Conservation (phyloP, 2,888 invertebrate species). For the Pharmacophagus antenor region DNA sequence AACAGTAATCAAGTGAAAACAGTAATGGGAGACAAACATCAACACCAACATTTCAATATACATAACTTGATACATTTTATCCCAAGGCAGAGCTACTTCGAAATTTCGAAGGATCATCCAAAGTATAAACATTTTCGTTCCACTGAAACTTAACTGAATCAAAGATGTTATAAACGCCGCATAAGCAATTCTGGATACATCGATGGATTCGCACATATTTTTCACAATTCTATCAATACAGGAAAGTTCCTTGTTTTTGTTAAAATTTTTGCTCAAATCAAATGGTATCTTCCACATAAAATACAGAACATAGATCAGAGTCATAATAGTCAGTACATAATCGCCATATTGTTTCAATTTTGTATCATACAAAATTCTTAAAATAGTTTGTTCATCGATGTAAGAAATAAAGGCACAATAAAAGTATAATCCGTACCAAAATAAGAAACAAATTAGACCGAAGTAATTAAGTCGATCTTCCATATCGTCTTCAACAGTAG, state of each 20-base stretch:
- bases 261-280: slow-evolving; percentile 40
- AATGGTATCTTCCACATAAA: slow-evolving; percentile 54
- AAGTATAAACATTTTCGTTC: slow-evolving; percentile 45
- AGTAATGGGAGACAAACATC: slow-evolving; percentile 47
- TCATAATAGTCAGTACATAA: slow-evolving; percentile 48
- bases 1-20: slow-evolving; percentile 44
- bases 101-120: slow-evolving; percentile 45
- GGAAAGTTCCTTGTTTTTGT: slow-evolving; percentile 43
- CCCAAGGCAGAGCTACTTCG: slow-evolving; percentile 43
- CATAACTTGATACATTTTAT: slow-evolving; percentile 53
- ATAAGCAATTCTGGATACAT: slow-evolving; percentile 44
- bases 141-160: slow-evolving; percentile 41
- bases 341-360: slow-evolving; percentile 60
- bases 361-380: slow-evolving; percentile 55
- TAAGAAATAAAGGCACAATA: slow-evolving; percentile 49
- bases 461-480: slow-evolving; percentile 40
- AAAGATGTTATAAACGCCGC: slow-evolving; percentile 39
- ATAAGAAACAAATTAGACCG: slow-evolving; percentile 43
- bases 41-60: slow-evolving; percentile 48
- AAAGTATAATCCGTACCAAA: slow-evolving; percentile 46
- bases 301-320: slow-evolving; percentile 44
- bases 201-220: slow-evolving; percentile 45
- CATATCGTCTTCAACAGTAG: slow-evolving; percentile 30
- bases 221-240: slow-evolving; percentile 50
- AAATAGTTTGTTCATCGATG: slow-evolving; percentile 50